Percentiles rank a stretch among this genome's conserved stretches.
phyloP scores from a whole-genome alignment of 2,113 vertebrate species.

The Paedocypris sp. region DNA sequence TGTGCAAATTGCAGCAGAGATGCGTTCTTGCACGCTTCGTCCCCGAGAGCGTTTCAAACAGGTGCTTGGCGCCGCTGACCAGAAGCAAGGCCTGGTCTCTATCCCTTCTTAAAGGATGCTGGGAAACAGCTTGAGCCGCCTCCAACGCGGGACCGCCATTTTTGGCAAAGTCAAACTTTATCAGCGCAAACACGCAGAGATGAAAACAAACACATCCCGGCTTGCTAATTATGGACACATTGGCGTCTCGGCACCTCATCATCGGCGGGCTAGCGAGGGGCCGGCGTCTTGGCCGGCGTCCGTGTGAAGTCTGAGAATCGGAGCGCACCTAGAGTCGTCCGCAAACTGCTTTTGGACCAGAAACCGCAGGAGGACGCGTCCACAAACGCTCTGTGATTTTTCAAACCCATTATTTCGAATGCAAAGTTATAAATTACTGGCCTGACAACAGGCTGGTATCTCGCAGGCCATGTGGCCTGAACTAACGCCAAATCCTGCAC shows the following conservation, averaged over 20 bases:
- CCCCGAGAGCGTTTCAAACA: no score
- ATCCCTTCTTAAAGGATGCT: slow-evolving; percentile 55
- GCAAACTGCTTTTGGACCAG: slow-evolving; percentile 38
- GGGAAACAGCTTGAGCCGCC: slow-evolving; percentile 58
- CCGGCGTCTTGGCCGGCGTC: slow-evolving; percentile 31
- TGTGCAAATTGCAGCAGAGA: background rate
- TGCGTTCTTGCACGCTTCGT: no score
- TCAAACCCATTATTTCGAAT: slow-evolving; percentile 65
- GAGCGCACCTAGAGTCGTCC: no score
- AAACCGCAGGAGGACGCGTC: slow-evolving; percentile 51
- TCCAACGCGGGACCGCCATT: slow-evolving; percentile 53
- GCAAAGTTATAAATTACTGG: slow-evolving; percentile 66
- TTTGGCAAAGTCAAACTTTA: slow-evolving; percentile 72
- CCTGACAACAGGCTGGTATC: slow-evolving; percentile 65
- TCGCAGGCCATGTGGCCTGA: slow-evolving; percentile 70
- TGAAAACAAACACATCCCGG: slow-evolving; percentile 67
- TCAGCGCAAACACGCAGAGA: slow-evolving; percentile 66
- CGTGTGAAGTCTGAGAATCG: slow-evolving; percentile 33
- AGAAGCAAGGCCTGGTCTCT: slow-evolving; percentile 49
- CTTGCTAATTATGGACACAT: slow-evolving; percentile 61
- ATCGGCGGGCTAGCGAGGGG: slow-evolving; percentile 49
- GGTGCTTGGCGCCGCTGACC: slow-evolving; percentile 41
- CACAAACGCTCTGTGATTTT: slow-evolving; percentile 54
- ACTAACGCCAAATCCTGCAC: slow-evolving; percentile 66
- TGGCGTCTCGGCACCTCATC: slow-evolving; percentile 52